phyloP scores from a whole-genome alignment of 2,888 invertebrate genomes.

The Cheilosia scutellata region DNA sequence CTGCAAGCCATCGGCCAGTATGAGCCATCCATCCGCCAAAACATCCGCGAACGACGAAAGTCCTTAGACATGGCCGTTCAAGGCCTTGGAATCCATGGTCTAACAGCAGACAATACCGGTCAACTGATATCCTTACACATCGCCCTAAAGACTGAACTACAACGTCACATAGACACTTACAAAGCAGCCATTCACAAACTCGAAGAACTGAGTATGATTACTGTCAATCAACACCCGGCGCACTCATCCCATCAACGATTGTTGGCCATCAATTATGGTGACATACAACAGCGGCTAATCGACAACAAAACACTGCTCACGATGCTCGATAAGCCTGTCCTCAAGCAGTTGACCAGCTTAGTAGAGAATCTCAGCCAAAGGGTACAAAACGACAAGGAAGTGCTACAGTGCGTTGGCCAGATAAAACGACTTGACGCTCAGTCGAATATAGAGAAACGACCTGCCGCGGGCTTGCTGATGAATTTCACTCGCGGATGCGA shows the following conservation, averaged over 20 bases:
- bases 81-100: constrained; percentile 93
- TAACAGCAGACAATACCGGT: constrained; percentile 88
- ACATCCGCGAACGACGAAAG: constrained; percentile 88
- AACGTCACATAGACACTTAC: constrained; percentile 93
- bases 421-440: constrained; percentile 87
- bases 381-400: constrained; percentile 96
- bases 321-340: constrained; percentile 91
- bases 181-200: constrained; percentile 94
- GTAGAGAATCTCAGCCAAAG: constrained; percentile 89
- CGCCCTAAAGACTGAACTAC: constrained; percentile 93
- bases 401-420: constrained; percentile 89
- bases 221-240: constrained; percentile 89
- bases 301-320: constrained; percentile 96
- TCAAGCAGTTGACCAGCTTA: constrained; percentile 90
- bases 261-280: constrained; percentile 91
- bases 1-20: constrained; percentile 87
- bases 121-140: constrained; percentile 91
- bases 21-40: constrained; percentile 88
- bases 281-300: constrained; percentile 95
- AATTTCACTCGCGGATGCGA: constrained; percentile 91
- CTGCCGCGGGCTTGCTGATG: constrained; percentile 89
- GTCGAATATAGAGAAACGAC: constrained; percentile 87
- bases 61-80: constrained; percentile 94
- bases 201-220: constrained; percentile 88
- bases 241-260: constrained; percentile 95